Evolutionary conservation across 2,113 vertebrate species (phyloP).

Genomic region (Mormyrus lacerda): DNA sequence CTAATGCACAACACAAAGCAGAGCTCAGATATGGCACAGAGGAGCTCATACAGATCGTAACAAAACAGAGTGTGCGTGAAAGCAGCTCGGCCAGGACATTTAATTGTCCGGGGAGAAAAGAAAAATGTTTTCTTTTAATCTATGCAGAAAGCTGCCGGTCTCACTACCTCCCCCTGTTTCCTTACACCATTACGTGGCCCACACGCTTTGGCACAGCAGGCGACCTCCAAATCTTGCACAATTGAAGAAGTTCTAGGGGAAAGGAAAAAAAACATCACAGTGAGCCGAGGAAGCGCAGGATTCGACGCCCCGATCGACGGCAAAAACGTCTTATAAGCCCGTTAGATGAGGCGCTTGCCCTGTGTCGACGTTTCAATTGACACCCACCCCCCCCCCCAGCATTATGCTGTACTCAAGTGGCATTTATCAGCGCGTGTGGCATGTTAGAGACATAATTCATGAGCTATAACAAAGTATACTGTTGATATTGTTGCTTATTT

Average conservation of each 20-base stretch:
- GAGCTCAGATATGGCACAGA: not conserved
- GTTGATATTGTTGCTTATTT: not conserved
- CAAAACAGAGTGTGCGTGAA: not conserved
- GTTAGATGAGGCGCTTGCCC: not conserved
- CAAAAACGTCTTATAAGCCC: not conserved
- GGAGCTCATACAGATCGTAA: not conserved
- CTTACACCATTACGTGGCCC: not conserved
- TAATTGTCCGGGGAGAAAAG: not conserved
- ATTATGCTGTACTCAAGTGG: not conserved
- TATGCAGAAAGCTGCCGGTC: not conserved
- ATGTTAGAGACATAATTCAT: conserved; percentile 2
- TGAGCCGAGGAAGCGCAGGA: not conserved
- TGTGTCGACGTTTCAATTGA: not conserved
- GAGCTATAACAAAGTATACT: not conserved
- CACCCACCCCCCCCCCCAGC: not conserved
- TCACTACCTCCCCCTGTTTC: not conserved
- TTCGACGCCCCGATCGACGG: not conserved
- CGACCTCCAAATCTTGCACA: not conserved
- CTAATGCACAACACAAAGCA: not conserved
- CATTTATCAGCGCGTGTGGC: not conserved
- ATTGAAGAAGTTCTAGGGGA: not conserved
- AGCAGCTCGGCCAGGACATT: not conserved
- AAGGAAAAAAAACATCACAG: not conserved
- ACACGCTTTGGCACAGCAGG: not conserved
- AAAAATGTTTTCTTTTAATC: conserved; percentile 8